These are phyloP conservation scores for Muscicapa comitata DNA, from an alignment of 2,797 vertebrate genomes.

Conservation along the genomic window DNA sequence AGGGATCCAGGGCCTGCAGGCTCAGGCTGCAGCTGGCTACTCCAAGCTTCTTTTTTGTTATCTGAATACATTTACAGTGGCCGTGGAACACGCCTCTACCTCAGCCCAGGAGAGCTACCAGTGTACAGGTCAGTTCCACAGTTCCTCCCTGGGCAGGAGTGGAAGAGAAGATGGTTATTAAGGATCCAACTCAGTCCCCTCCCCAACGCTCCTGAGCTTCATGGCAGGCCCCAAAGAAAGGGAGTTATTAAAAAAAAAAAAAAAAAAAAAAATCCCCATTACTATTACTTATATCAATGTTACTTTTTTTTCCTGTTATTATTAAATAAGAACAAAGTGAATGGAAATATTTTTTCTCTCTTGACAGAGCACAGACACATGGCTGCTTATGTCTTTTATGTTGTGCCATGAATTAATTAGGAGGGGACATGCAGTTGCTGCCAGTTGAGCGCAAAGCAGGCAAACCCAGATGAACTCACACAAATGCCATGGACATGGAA, in stretches of 20 bases:
- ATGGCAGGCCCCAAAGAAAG: not conserved
- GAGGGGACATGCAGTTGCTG: accelerated
- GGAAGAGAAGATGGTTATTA: not conserved
- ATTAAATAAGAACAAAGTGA: not conserved
- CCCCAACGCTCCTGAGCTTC: not conserved
- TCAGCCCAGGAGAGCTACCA: not conserved
- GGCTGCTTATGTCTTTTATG: not conserved
- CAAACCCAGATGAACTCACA: not conserved
- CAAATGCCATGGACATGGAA: not conserved
- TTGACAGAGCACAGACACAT: not conserved
- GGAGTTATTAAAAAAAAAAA: not conserved
- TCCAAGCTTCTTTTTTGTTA: not conserved
- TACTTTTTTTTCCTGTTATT: not conserved
- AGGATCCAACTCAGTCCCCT: not conserved
- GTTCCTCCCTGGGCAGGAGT: not conserved
- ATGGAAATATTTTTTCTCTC: not conserved
- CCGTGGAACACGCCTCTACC: not conserved
- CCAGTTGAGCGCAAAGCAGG: not conserved
- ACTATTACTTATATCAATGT: not conserved
- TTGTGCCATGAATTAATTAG: not conserved
- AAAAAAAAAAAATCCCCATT: not conserved
- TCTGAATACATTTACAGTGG: not conserved
- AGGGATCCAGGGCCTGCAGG: slow-evolving; percentile 59
- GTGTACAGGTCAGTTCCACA: not conserved
- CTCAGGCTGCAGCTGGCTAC: slow-evolving; percentile 48